Conservation (phyloP, 2,888 invertebrate genomes). For the Drosophila yooni region DNA sequence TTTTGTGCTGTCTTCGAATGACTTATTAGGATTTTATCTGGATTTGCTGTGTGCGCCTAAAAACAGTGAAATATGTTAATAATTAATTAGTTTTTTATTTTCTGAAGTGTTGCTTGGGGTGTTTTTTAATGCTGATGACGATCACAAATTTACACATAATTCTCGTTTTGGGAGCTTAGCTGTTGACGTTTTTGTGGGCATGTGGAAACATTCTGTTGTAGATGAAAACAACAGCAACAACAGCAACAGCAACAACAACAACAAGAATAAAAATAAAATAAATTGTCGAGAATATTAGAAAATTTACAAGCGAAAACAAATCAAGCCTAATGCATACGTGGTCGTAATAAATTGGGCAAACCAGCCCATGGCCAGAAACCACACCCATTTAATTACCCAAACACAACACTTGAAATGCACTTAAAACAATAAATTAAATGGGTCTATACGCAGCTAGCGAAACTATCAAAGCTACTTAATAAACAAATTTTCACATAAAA, state of each 20-base stretch:
- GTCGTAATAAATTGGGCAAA: slow-evolving; percentile 55
- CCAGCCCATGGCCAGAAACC: slow-evolving; percentile 33
- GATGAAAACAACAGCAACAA: background rate
- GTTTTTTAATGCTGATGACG: slow-evolving; percentile 44
- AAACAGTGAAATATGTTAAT: slow-evolving; percentile 75
- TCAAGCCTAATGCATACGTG: slow-evolving; percentile 68
- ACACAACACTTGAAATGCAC: slow-evolving; percentile 65
- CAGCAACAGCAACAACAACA: background rate
- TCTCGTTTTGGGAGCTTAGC: slow-evolving; percentile 40
- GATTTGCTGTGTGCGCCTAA: slow-evolving; percentile 47
- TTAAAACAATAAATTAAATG: slow-evolving; percentile 74
- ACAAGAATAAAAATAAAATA: background rate
- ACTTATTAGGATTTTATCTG: slow-evolving; percentile 71
- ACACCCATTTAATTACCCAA: slow-evolving; percentile 77
- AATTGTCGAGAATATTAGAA: slow-evolving; percentile 25
- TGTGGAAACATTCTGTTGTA: slow-evolving; percentile 30
- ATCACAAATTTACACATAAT: slow-evolving; percentile 69
- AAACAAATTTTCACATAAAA: slow-evolving; percentile 84
- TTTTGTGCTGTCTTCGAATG: slow-evolving; percentile 58
- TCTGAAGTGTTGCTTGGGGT: slow-evolving; percentile 24
- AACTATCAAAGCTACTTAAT: slow-evolving; percentile 80
- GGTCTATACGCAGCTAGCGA: slow-evolving; percentile 39
- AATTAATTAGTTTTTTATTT: slow-evolving; percentile 67
- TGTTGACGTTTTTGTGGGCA: slow-evolving; percentile 63
- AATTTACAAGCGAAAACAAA: slow-evolving; percentile 67